Percentiles rank a stretch among this genome's conserved stretches.
phyloP scores from a whole-genome alignment of 2,797 vertebrate species.

The Merluccius polli region DNA sequence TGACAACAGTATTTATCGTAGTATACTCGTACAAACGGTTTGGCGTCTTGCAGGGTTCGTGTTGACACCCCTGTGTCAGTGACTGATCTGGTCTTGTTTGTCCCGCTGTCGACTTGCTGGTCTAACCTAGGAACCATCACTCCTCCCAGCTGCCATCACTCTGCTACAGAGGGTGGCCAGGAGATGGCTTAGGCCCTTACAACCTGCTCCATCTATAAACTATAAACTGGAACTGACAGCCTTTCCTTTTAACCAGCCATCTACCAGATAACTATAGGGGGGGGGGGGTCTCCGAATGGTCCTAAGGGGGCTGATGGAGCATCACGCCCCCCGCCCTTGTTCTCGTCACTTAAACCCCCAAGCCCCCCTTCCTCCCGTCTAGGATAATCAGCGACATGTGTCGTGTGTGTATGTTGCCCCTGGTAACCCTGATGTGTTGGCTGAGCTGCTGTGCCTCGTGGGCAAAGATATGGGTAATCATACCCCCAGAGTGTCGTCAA shows the following conservation, averaged over 20 bases:
- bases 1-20: background rate
- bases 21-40: too few species aligned
- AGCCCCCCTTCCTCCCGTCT: constrained; percentile 49
- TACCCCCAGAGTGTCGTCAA: constrained; percentile 54
- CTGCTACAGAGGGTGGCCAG: background rate
- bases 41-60: too few species aligned
- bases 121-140: constrained; percentile 62
- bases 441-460: constrained; percentile 40
- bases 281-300: constrained; percentile 24
- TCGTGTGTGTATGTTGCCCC: constrained; percentile 43
- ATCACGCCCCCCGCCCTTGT: constrained; percentile 50
- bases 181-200: background rate
- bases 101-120: constrained; percentile 47
- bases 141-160: constrained; percentile 10
- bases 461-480: constrained; percentile 50
- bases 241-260: background rate
- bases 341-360: constrained; percentile 53
- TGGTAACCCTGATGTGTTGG: constrained; percentile 47
- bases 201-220: background rate
- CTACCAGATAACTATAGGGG: background rate
- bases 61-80: too few species aligned
- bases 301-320: constrained; percentile 25
- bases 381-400: constrained; percentile 51
- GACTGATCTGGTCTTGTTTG: constrained; percentile 15
- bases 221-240: background rate